Percentiles rank a stretch among this genome's conserved stretches.
phyloP scores from a whole-genome alignment of 2,797 vertebrate species.

The Xyrichtys novacula region DNA sequence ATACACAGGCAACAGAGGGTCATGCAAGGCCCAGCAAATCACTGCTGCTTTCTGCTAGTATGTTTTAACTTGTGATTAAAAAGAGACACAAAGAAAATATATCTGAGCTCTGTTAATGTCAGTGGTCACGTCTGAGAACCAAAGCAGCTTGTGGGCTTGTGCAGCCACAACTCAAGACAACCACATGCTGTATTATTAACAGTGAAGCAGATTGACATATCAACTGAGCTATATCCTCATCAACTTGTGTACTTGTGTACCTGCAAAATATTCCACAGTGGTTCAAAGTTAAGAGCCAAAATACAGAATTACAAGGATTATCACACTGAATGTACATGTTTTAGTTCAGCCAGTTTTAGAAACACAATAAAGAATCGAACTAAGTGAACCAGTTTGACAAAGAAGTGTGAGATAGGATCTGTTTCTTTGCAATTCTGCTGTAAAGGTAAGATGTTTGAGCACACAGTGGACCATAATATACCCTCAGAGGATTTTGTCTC shows the following conservation, averaged over 20 bases:
- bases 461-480: no score
- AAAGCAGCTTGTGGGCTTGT: slow-evolving; percentile 22
- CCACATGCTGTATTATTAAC: slow-evolving; percentile 11
- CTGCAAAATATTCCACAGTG: neutral
- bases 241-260: neutral
- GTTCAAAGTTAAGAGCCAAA: neutral
- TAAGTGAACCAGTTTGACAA: neutral
- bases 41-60: slow-evolving; percentile 4
- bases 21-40: slow-evolving; percentile 9
- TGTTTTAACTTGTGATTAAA: neutral
- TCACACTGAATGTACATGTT: neutral
- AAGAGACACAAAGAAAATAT: neutral
- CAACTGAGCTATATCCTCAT: neutral
- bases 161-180: neutral
- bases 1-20: slow-evolving; percentile 14
- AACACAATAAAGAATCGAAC: neutral
- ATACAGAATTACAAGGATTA: neutral
- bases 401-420: no score
- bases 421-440: no score
- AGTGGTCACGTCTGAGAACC: slow-evolving; percentile 1
- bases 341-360: neutral
- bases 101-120: neutral
- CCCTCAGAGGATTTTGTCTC: no score
- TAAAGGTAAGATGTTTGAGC: no score
- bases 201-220: neutral